Conservation (phyloP, 2,113 vertebrate species). For the Salvelinus alpinus region DNA sequence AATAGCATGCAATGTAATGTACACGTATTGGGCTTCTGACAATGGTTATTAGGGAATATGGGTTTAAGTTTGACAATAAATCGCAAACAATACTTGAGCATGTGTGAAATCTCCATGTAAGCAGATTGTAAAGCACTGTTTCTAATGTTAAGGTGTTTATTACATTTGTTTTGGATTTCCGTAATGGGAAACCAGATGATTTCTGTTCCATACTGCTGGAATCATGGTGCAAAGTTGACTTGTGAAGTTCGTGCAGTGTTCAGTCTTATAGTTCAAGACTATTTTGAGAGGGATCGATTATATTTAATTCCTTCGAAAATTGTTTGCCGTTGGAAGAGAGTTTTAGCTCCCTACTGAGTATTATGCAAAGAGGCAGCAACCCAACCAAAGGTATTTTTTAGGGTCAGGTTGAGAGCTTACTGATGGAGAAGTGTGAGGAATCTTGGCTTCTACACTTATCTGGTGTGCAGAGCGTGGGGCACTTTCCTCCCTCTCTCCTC, state of each 20-base stretch:
- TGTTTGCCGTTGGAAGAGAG: slow-evolving; percentile 35
- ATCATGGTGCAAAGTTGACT: slow-evolving; percentile 17
- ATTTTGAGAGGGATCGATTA: slow-evolving; percentile 43
- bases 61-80: not conserved
- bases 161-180: slow-evolving; percentile 12
- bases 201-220: slow-evolving; percentile 25
- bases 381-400: slow-evolving; percentile 50
- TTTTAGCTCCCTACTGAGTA: slow-evolving; percentile 40
- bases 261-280: slow-evolving; percentile 40
- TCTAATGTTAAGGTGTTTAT: slow-evolving; percentile 47
- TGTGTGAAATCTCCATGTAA: slow-evolving; percentile 34
- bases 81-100: no score
- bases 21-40: not conserved
- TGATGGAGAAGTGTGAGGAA: slow-evolving; percentile 69
- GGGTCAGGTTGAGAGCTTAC: slow-evolving; percentile 56
- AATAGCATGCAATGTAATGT: not conserved
- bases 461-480: slow-evolving; percentile 64
- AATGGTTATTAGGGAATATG: not conserved
- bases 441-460: slow-evolving; percentile 76
- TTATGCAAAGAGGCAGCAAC: slow-evolving; percentile 60
- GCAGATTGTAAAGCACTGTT: not conserved
- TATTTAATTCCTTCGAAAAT: slow-evolving; percentile 49
- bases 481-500: slow-evolving; percentile 70
- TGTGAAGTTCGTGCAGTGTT: slow-evolving; percentile 15
- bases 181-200: slow-evolving; percentile 31